Base-by-base conservation (phyloP, 2,888 invertebrate genomes). In the Thereva nobilitata region DNA sequence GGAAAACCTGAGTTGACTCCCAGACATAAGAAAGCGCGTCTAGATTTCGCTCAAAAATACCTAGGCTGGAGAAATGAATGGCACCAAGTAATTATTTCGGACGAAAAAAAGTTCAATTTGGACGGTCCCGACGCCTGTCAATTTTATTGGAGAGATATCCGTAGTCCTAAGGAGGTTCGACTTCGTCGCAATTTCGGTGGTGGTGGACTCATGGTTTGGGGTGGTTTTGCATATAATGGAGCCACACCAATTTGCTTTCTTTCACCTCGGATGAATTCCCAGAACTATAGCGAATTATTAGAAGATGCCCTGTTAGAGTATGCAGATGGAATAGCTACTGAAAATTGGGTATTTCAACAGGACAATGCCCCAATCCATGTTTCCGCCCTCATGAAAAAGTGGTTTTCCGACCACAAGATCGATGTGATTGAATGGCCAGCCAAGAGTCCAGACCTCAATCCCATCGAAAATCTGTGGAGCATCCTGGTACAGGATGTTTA, bases 141-240 rank as follows among this genome's bases (percentile, higher is more conserved):
- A 10, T 56, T 41, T 9, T 56, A 40, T 40, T 56, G 42, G 56
- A n/a, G 41, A 40, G 41, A 56, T 9, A 41, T 56, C 12, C 47
- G 47, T 1, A 23, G 4, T 47, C 8, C 47, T 5, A 47, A 47
- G n/a, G 56, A 41, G 8, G 41, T 56, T 12, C 34, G 41, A 40
- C 37, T 56, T 9, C n/a, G 41, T 12, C 23, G 41, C 10, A 37
- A 56, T 41, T 56, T 41, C 38, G 42, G 42, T 40, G 56, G 56
- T 5, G 56, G 42, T 1, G 10, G n/a, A 9, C 10, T 42, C 42
- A 56, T 56, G 42, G 42, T 56, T 56, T 56, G 42, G 42, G 56
- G 42, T 9, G 56, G 23, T 44, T 57, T 57, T 44, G 57, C 12
- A 8, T 57, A 42, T 23, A 12, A 8, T 34, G 56, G 44, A 12